Conservation (phyloP, 1,140 invertebrate genomes). For the Drosophila grimshawi region DNA sequence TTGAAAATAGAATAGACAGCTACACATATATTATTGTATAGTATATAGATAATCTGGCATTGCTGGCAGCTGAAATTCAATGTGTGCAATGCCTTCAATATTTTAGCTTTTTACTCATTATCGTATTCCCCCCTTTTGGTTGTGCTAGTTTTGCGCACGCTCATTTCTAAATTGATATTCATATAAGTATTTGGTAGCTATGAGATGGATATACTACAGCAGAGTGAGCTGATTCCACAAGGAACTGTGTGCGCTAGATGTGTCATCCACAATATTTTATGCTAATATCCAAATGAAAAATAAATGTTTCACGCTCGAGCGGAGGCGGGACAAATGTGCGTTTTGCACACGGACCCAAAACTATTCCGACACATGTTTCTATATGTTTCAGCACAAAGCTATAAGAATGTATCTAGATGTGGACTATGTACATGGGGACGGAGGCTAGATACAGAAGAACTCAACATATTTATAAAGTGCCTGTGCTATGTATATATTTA, state of each 20-base stretch:
- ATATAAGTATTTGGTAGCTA: slow-evolving; percentile 24
- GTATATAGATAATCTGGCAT: slow-evolving; percentile 41
- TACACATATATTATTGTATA: slow-evolving; percentile 18
- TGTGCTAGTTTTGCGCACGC: slow-evolving; percentile 63
- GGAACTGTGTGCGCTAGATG: slow-evolving; percentile 63
- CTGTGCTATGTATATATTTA: slow-evolving; percentile 40
- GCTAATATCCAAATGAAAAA: slow-evolving; percentile 80
- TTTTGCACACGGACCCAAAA: slow-evolving; percentile 81
- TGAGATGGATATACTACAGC: slow-evolving; percentile 48
- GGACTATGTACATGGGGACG: slow-evolving; percentile 14
- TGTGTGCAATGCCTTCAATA: slow-evolving; percentile 67
- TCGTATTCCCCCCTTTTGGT: slow-evolving; percentile 6
- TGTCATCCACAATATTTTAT: slow-evolving; percentile 83
- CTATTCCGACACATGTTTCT: slow-evolving; percentile 42
- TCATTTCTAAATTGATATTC: slow-evolving; percentile 18
- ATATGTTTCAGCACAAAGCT: slow-evolving; percentile 37
- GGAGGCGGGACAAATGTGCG: slow-evolving; percentile 81
- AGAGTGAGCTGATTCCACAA: slow-evolving; percentile 18
- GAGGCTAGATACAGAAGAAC: slow-evolving; percentile 32
- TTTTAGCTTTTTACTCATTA: slow-evolving; percentile 41
- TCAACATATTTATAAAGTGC: slow-evolving; percentile 67
- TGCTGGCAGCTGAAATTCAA: slow-evolving; percentile 66
- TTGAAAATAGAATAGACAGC: slow-evolving; percentile 69
- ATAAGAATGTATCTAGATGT: slow-evolving; percentile 17
- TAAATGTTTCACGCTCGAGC: slow-evolving; percentile 77